Conservation (phyloP, 2,797 vertebrate genomes). For the Leptoclinus maculatus region DNA sequence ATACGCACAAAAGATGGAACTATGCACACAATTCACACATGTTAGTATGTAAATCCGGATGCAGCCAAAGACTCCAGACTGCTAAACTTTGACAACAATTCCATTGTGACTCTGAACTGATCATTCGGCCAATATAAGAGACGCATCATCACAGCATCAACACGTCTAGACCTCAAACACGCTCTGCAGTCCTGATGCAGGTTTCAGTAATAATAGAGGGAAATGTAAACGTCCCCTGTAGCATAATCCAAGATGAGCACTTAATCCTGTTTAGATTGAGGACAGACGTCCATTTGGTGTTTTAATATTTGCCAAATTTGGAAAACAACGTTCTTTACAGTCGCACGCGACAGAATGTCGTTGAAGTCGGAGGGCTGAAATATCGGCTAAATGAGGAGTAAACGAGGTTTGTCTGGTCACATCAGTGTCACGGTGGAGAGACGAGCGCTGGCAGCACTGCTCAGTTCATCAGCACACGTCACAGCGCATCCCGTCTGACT, state of each 20-base stretch:
- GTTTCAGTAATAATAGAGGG: constrained; percentile 11
- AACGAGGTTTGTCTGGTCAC: constrained; percentile 60
- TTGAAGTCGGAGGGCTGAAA: constrained; percentile 18
- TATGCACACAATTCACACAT: too few species aligned
- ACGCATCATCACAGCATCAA: background rate
- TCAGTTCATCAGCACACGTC: constrained; percentile 59
- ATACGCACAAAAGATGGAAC: too few species aligned
- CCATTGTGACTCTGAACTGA: background rate
- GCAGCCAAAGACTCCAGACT: too few species aligned
- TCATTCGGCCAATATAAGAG: background rate
- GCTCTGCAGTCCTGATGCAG: background rate
- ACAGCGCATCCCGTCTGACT: constrained; percentile 35
- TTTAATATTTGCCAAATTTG: constrained; percentile 1
- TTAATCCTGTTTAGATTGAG: constrained; percentile 52
- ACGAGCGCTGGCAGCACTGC: constrained; percentile 41
- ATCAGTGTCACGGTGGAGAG: constrained; percentile 42
- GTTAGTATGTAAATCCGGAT: too few species aligned
- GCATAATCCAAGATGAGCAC: constrained; percentile 60
- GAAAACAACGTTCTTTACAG: constrained; percentile 31
- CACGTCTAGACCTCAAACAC: background rate
- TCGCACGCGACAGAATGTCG: constrained; percentile 4
- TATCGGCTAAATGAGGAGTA: constrained; percentile 45
- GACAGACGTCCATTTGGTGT: constrained; percentile 20
- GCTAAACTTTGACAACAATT: too few species aligned
- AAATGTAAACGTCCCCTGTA: constrained; percentile 28